Conservation (phyloP, 2,888 invertebrate genomes). For the Sepioteuthis lessoniana region DNA sequence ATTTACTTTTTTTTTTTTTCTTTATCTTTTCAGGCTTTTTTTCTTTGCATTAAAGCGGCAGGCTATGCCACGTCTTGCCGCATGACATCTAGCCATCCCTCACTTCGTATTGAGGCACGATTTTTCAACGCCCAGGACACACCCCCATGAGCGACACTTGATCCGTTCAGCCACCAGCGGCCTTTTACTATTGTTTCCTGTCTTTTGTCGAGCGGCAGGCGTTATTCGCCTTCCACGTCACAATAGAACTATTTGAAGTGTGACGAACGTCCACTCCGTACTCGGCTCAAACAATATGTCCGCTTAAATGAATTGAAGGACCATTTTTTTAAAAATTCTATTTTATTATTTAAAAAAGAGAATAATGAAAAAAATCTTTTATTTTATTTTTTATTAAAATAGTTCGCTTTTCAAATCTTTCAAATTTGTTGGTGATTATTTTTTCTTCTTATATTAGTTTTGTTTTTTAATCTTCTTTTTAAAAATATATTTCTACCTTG, state of each 20-base stretch:
- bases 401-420: slow-evolving; percentile 33
- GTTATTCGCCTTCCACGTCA: background rate
- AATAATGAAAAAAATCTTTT: background rate
- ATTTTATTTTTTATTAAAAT: background rate
- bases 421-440: background rate
- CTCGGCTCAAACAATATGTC: slow-evolving; percentile 16
- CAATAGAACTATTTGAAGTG: background rate
- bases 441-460: background rate
- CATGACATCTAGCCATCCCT: background rate
- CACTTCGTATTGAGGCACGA: slow-evolving; percentile 18
- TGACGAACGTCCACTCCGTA: slow-evolving; percentile 5
- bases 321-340: background rate
- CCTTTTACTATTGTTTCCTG: background rate
- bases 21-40: background rate
- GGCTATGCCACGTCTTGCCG: slow-evolving; percentile 7
- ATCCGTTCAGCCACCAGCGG: slow-evolving; percentile 33
- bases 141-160: slow-evolving; percentile 14
- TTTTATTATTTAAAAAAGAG: background rate
- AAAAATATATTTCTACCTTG: background rate
- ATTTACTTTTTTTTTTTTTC: background rate
- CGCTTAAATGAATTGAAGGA: background rate
- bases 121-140: slow-evolving; percentile 14
- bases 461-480: background rate
- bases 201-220: background rate
- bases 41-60: background rate